phyloP scores from a whole-genome alignment of 2,113 vertebrate genomes.

The Bujurquina vittata region DNA sequence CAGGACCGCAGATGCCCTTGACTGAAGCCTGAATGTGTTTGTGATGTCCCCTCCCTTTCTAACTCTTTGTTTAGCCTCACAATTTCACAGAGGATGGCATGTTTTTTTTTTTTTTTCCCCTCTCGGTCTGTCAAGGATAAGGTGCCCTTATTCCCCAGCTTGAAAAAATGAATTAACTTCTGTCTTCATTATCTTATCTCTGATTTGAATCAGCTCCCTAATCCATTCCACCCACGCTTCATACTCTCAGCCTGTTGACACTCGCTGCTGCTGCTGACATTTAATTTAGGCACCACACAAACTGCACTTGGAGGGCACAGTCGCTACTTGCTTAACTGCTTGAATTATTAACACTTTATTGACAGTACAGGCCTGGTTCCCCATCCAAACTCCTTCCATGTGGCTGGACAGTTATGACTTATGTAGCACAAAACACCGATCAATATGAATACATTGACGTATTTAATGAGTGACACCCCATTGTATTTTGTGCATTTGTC shows the following conservation, averaged over 20 bases:
- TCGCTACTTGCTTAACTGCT: constrained; percentile 31
- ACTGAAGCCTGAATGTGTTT: constrained; percentile 16
- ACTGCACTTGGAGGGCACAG: constrained; percentile 35
- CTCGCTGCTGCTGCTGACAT: constrained; percentile 77
- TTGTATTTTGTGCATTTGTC: constrained; percentile 1
- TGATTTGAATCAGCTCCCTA: constrained; percentile 80
- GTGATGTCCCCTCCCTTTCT: background rate
- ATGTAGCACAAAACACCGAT: background rate
- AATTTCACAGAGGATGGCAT: constrained; percentile 48
- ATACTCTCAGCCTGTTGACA: constrained; percentile 62
- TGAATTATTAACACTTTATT: constrained; percentile 54
- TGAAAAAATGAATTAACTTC: constrained; percentile 75
- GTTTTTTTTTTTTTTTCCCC: constrained; percentile 17
- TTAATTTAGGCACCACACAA: constrained; percentile 76
- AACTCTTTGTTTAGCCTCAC: constrained; percentile 22
- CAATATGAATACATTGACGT: background rate
- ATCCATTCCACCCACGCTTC: constrained; percentile 72
- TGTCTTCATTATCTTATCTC: constrained; percentile 83
- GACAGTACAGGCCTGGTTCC: constrained; percentile 10
- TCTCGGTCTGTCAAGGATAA: constrained; percentile 64
- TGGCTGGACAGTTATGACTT: background rate
- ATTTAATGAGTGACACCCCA: background rate
- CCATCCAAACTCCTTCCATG: background rate
- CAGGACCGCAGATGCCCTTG: constrained; percentile 3
- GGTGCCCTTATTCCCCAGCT: constrained; percentile 35